These are phyloP conservation scores for Abrostola tripartita DNA, from an alignment of 2,888 invertebrate genomes.

Conservation along the genomic window DNA sequence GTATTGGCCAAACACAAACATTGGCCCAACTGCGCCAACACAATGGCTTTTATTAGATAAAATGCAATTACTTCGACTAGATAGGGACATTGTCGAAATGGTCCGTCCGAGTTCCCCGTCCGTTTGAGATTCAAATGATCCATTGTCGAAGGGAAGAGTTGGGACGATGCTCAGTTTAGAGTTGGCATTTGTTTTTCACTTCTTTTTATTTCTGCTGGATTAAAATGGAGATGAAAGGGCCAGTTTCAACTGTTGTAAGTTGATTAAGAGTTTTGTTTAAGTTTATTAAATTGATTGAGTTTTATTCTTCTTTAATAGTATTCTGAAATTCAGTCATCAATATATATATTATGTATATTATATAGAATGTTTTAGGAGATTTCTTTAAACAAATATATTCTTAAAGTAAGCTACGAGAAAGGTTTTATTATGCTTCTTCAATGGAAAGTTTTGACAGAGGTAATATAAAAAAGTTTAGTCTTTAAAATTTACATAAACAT, in stretches of 20 bases:
- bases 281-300: constrained; percentile 2
- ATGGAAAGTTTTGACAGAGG: no score
- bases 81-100: constrained; percentile 48
- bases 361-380: background rate
- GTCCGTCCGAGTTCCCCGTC: constrained; percentile 22
- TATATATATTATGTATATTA: no score
- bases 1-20: constrained; percentile 34
- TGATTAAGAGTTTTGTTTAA: constrained; percentile 7
- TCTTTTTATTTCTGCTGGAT: constrained; percentile 8
- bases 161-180: constrained; percentile 19
- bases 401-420: background rate
- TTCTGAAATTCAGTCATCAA: background rate
- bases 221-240: background rate
- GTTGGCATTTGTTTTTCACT: constrained; percentile 10
- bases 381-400: background rate
- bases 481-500: no score
- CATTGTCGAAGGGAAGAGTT: constrained; percentile 40
- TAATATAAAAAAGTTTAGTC: no score
- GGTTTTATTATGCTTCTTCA: background rate
- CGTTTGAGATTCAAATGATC: constrained; percentile 63
- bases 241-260: background rate
- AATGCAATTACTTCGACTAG: constrained; percentile 59
- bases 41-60: constrained; percentile 51
- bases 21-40: constrained; percentile 35
- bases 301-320: background rate